phyloP scores from a whole-genome alignment of 2,888 invertebrate species.

The Cremastinae sp. region DNA sequence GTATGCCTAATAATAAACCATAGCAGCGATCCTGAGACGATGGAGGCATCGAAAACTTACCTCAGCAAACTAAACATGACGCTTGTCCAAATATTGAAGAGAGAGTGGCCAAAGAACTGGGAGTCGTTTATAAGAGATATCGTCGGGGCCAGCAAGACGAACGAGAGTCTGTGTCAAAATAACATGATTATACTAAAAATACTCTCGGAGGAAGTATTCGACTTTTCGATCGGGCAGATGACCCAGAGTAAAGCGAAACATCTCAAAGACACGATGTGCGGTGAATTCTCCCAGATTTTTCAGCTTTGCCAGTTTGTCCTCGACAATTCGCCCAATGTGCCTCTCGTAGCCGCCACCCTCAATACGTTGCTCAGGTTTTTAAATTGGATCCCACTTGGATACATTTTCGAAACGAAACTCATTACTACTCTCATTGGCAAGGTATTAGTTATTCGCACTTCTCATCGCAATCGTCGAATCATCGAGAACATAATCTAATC shows the following conservation, averaged over 20 bases:
- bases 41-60: slow-evolving; percentile 97
- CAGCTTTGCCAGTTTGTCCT: slow-evolving; percentile 98
- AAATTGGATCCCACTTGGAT: slow-evolving; percentile 99
- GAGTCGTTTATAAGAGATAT: slow-evolving; percentile 99
- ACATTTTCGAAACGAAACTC: slow-evolving; percentile 99
- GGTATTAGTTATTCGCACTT: slow-evolving; percentile 69
- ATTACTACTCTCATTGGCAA: slow-evolving; percentile 96
- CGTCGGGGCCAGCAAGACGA: slow-evolving; percentile 99
- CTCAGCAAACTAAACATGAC: slow-evolving; percentile 99
- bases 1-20: slow-evolving; percentile 99
- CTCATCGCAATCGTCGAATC: not conserved
- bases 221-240: slow-evolving; percentile 98
- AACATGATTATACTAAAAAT: slow-evolving; percentile 99
- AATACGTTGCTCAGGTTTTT: slow-evolving; percentile 98
- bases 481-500: not conserved
- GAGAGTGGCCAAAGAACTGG: slow-evolving; percentile 99
- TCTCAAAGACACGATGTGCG: slow-evolving; percentile 99
- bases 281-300: slow-evolving; percentile 99
- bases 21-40: slow-evolving; percentile 93
- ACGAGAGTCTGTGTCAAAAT: slow-evolving; percentile 99
- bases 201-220: slow-evolving; percentile 99
- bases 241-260: slow-evolving; percentile 99
- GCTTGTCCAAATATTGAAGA: slow-evolving; percentile 98
- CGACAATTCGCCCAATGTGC: slow-evolving; percentile 98
- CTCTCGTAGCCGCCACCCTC: slow-evolving; percentile 96